Percentiles rank a stretch among this genome's conserved stretches.
Conservation (phyloP, 2,797 vertebrate species). For the Florisuga fusca region DNA sequence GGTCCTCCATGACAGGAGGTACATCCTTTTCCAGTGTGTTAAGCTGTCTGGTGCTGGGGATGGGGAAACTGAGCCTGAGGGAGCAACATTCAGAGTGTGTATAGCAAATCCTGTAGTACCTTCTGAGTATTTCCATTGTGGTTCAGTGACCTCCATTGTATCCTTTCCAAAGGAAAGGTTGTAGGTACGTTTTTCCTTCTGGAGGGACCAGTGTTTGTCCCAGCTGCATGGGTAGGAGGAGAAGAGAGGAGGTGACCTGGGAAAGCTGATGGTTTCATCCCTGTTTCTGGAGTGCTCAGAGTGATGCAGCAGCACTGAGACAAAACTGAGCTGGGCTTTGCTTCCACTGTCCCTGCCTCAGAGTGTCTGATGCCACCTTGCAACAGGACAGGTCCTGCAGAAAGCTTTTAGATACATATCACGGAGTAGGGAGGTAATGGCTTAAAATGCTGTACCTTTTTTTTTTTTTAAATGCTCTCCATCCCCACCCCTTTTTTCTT, state of each 20-base stretch:
- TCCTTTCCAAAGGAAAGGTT: neutral
- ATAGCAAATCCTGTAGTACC: neutral
- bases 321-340: neutral
- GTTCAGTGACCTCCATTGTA: neutral
- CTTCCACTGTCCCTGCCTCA: neutral
- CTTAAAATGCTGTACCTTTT: constrained; percentile 34
- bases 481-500: constrained; percentile 1
- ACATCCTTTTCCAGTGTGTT: neutral
- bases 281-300: neutral
- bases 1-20: neutral
- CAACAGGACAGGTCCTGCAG: neutral
- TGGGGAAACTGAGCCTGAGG: neutral
- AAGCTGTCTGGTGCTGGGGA: neutral
- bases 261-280: neutral
- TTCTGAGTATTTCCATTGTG: neutral
- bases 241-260: neutral
- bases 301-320: neutral
- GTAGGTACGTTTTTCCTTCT: neutral
- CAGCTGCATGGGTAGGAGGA: neutral
- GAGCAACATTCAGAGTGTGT: neutral
- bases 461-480: constrained; percentile 30
- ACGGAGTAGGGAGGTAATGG: constrained; percentile 40
- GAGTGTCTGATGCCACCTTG: neutral
- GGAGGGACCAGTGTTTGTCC: neutral
- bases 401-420: constrained; percentile 51